Percentiles rank a stretch among this genome's conserved stretches.
phyloP scores from a whole-genome alignment of 2,888 invertebrate genomes.

The Azorinus chamasolen region DNA sequence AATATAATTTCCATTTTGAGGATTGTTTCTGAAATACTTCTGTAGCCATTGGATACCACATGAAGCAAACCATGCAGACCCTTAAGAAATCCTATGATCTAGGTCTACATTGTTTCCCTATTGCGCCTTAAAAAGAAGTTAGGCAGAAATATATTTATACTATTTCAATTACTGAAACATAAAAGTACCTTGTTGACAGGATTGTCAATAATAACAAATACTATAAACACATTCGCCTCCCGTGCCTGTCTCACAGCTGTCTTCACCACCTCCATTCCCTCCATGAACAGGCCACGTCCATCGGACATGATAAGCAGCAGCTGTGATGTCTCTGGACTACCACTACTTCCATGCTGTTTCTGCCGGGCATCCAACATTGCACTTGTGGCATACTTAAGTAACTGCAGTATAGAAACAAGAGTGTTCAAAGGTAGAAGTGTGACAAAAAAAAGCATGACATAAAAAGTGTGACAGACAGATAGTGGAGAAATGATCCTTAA shows the following conservation, averaged over 20 bases:
- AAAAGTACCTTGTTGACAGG: slow-evolving; percentile 94
- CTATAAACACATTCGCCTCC: slow-evolving; percentile 94
- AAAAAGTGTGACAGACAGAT: too few relatives aligned
- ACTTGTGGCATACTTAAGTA: slow-evolving; percentile 93
- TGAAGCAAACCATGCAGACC: too few relatives aligned
- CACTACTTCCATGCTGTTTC: slow-evolving; percentile 67
- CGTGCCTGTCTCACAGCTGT: slow-evolving; percentile 93
- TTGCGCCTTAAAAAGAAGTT: too few relatives aligned
- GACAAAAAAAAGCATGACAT: too few relatives aligned
- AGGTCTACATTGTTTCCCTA: too few relatives aligned
- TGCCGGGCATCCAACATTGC: slow-evolving; percentile 87
- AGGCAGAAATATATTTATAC: too few relatives aligned
- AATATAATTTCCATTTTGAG: too few relatives aligned
- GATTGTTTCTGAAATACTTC: too few relatives aligned
- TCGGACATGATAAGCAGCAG: slow-evolving; percentile 97
- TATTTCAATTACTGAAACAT: too few relatives aligned
- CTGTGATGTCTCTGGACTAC: slow-evolving; percentile 88
- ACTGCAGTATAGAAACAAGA: slow-evolving; percentile 77
- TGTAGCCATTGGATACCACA: too few relatives aligned
- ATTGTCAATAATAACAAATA: slow-evolving; percentile 98
- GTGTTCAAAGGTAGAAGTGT: background rate
- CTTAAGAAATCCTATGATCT: too few relatives aligned
- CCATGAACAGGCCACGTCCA: slow-evolving; percentile 96
- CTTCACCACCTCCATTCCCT: slow-evolving; percentile 92
- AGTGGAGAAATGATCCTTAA: too few relatives aligned